Evolutionary conservation across 53 echinoderm and acorn worm genomes (phyloP), one percentile per base, ranked within the genome.

Genomic region (Echinarachnius parma): DNA sequence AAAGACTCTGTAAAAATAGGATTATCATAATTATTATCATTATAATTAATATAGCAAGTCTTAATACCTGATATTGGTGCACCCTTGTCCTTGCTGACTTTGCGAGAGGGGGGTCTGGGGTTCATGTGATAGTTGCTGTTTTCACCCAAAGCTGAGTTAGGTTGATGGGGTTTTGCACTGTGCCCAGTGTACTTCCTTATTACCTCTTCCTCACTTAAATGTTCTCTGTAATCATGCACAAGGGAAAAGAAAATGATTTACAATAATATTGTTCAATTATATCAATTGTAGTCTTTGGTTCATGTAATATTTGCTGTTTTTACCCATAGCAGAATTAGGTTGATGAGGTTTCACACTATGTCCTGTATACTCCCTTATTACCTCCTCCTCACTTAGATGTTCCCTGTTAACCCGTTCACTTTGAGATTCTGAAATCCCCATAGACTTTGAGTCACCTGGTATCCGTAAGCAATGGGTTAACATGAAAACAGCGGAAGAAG

Each of bases 11-110:
- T n/a, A n/a, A n/a, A n/a, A n/a, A n/a, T n/a, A n/a, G n/a, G n/a
- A n/a, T n/a, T n/a, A n/a, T n/a, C n/a, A n/a, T n/a, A n/a, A n/a
- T n/a, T n/a, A n/a, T n/a, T n/a, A n/a, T n/a, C n/a, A n/a, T n/a
- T n/a, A n/a, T n/a, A n/a, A n/a, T n/a, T n/a, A n/a, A n/a, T n/a
- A n/a, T n/a, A n/a, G n/a, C n/a, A n/a, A n/a, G n/a, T n/a, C n/a
- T n/a, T n/a, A n/a, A n/a, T 20, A 85, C 85, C 80, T 62, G 65
- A 66, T 80, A 80, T 85, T 22, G 79, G 65, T 48, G 60, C 76
- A 47, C n/a, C 53, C 49, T 62, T 63, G 28, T 84, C 65, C 33
- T 49, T 55, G 32, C 36, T 66, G 30, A 75, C 80, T 35, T 50
- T 85, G 16, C 70, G 53, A 2, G 53, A 69, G 31, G 70, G 70